Conservation (phyloP, 2,113 vertebrate genomes). For the Rhinogobius similis region DNA sequence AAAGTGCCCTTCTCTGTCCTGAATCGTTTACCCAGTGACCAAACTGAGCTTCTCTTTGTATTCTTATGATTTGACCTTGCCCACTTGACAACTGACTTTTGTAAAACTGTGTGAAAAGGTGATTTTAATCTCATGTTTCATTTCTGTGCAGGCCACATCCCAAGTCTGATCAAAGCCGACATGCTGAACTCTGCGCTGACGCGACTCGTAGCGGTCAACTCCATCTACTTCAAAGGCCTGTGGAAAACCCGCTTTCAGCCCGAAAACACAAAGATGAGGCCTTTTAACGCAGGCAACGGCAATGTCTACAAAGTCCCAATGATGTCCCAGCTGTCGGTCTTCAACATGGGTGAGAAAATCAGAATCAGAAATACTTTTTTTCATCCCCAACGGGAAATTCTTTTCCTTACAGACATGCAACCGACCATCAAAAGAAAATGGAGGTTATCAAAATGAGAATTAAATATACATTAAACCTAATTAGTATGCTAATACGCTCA, state of each 20-base stretch:
- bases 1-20: no score
- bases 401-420: no score
- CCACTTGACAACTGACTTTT: neutral
- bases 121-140: neutral
- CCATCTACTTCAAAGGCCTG: constrained; percentile 93
- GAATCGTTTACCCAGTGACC: neutral
- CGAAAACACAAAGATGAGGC: constrained; percentile 88
- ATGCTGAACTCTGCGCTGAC: constrained; percentile 81
- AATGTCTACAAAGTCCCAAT: constrained; percentile 87
- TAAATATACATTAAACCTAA: no score
- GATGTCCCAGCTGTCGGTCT: constrained; percentile 90
- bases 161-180: constrained; percentile 83
- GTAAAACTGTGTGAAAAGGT: constrained; percentile 1
- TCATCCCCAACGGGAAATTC: no score
- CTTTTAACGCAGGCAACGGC: constrained; percentile 83
- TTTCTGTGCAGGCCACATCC: constrained; percentile 86
- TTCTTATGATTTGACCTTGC: neutral
- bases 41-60: neutral
- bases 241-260: constrained; percentile 93
- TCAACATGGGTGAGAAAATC: constrained; percentile 84
- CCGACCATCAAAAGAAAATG: no score
- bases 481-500: no score
- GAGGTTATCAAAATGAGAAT: no score
- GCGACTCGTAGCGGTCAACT: constrained; percentile 86
- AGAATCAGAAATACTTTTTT: no score